Evolutionary conservation across 2,113 vertebrate genomes (phyloP), one percentile per base, ranked within the genome.

Genomic region (Nyctereutes procyonoides): DNA sequence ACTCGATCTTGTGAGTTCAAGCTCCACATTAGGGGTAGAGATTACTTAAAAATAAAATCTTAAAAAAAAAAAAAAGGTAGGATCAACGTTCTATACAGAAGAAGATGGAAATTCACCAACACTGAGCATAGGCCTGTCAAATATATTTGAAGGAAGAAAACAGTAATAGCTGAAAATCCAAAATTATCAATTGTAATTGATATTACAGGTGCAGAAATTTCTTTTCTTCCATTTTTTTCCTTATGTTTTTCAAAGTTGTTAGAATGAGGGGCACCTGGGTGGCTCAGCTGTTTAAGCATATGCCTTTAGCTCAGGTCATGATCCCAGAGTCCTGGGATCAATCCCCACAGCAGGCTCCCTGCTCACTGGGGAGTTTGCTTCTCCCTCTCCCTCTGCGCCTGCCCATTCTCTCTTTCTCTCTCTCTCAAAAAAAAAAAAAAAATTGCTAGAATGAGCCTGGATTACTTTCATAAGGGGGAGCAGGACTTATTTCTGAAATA

Each of bases 221-320:
- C 3, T 76, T 77, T 90, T 73, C 28, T n/a, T 73, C 60, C 1
- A 26, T 35, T 20, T 67, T 67, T 38, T 74, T 67, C 51, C 19
- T 55, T 32, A 58, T 51, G 30, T 65, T 88, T 95, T 96, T 55
- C 79, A 80, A 67, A 94, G 71, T 32, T 56, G 83, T 53, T 95
- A 83, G 60, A 65, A 97, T 95, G 76, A 95, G 32, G n/a, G 17
- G 67, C 30, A 20, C 17, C 67, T 35, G 67, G 8, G 67, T 69
- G 32, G 67, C 67, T 69, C 67, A 63, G 26, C 28, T 12, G 19
- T 16, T 20, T 35, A 69, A 35, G 67, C 14, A 17, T 19, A 32
- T 69, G 67, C 32, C 67, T 69, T 35, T 35, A 17, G n/a, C n/a
- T 32, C 32, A 69, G 17, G 67, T 69, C 32, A 20, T 69, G n/a